phyloP scores from a whole-genome alignment of 2,797 vertebrate species.

The Semaprochilodus insignis region DNA sequence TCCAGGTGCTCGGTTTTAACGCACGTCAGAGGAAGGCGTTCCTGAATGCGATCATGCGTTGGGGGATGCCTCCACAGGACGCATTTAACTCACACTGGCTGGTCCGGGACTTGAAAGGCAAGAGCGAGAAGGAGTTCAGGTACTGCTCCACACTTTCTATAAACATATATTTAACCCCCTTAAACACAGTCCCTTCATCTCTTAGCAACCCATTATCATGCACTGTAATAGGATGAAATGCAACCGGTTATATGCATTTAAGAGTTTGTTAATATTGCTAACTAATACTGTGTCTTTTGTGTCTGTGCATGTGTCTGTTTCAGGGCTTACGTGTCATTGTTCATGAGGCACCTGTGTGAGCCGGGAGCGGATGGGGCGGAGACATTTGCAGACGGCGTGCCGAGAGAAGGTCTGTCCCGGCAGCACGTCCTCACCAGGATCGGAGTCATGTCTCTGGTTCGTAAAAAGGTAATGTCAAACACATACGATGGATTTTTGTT shows the following conservation, averaged over 20 bases:
- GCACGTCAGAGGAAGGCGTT: constrained; percentile 97
- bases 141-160: constrained; percentile 55
- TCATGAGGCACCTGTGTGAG: constrained; percentile 97
- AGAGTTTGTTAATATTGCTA: not conserved
- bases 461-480: constrained; percentile 89
- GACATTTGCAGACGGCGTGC: constrained; percentile 96
- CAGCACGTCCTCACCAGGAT: constrained; percentile 98
- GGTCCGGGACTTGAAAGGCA: constrained; percentile 94
- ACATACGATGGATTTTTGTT: not conserved
- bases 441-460: constrained; percentile 97
- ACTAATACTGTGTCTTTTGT: not conserved
- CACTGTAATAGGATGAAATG: no score
- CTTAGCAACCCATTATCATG: no score
- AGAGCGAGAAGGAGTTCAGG: constrained; percentile 99
- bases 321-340: constrained; percentile 97
- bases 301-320: constrained; percentile 10
- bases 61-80: constrained; percentile 99
- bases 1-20: constrained; percentile 96
- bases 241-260: no score
- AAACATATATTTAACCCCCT: no score
- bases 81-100: constrained; percentile 99
- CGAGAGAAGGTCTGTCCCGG: constrained; percentile 93
- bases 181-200: no score
- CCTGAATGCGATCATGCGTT: constrained; percentile 98
- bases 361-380: constrained; percentile 95